Evolutionary conservation across 2,113 vertebrate genomes (phyloP).

Genomic region (Acanthochromis polyacanthus): DNA sequence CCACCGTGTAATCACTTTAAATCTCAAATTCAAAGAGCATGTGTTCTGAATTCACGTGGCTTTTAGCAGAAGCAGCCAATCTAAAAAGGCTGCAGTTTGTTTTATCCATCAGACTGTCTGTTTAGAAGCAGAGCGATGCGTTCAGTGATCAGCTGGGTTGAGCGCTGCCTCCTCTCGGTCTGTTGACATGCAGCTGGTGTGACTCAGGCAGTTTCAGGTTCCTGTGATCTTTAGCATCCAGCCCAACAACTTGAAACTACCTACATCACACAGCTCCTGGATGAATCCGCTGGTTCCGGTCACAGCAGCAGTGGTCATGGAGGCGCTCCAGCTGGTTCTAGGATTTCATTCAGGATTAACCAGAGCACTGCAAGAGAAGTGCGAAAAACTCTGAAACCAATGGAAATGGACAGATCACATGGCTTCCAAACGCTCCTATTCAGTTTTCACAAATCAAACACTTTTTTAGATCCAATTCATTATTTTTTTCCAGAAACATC

Average conservation of each 20-base stretch:
- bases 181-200: constrained; percentile 73
- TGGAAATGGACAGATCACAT: too few relatives aligned
- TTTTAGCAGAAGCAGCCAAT: neutral
- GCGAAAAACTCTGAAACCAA: too few relatives aligned
- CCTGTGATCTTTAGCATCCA: constrained; percentile 86
- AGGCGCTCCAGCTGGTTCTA: constrained; percentile 2
- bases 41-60: constrained; percentile 17
- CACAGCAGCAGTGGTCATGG: neutral
- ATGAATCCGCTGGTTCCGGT: neutral
- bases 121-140: neutral
- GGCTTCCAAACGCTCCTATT: too few relatives aligned
- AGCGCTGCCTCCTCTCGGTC: neutral
- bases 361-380: too few relatives aligned
- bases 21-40: too few relatives aligned
- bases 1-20: too few relatives aligned
- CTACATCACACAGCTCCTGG: constrained; percentile 86
- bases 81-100: constrained; percentile 2
- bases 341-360: neutral
- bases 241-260: constrained; percentile 94
- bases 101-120: constrained; percentile 8
- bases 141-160: constrained; percentile 4
- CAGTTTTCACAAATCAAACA: too few relatives aligned
- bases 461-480: too few relatives aligned
- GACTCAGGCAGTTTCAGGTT: constrained; percentile 90
- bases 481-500: too few relatives aligned